Conservation (phyloP, 2,797 vertebrate genomes). For the Tiaroga cobitis region DNA sequence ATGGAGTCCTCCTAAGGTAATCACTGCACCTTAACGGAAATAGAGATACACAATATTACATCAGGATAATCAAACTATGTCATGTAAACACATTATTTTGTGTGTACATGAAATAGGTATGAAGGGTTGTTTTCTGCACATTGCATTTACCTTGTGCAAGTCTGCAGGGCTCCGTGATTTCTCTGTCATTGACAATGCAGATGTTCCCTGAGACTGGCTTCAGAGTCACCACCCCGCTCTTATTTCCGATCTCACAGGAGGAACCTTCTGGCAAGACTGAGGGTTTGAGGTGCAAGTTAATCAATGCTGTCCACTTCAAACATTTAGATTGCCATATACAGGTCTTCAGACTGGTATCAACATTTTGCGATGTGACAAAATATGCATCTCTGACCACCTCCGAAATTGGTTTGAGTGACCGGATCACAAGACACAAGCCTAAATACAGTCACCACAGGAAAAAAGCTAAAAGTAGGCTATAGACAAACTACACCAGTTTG, state of each 20-base stretch:
- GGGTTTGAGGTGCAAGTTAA: neutral
- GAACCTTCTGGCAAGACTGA: slow-evolving; percentile 86
- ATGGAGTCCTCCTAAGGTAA: slow-evolving; percentile 88
- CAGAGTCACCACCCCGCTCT: slow-evolving; percentile 85
- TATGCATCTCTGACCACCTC: neutral
- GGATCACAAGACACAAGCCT: neutral
- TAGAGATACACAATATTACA: slow-evolving; percentile 44
- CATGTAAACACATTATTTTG: neutral
- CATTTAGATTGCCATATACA: neutral
- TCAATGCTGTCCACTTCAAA: neutral
- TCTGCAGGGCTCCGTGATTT: slow-evolving; percentile 84
- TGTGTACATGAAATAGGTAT: neutral
- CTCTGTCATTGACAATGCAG: slow-evolving; percentile 87
- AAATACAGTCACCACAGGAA: neutral
- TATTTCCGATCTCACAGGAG: slow-evolving; percentile 89
- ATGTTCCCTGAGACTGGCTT: slow-evolving; percentile 77
- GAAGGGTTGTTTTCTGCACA: neutral
- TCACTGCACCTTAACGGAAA: slow-evolving; percentile 82
- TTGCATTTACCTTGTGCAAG: slow-evolving; percentile 88
- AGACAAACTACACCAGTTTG: neutral
- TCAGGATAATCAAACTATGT: neutral
- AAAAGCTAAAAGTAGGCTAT: neutral
- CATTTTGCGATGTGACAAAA: neutral
- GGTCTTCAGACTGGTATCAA: neutral
- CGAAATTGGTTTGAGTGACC: neutral